Evolutionary conservation across 2,888 invertebrate species (phyloP), one percentile per base, ranked within the genome.

Genomic region (Oeneis ivallda): DNA sequence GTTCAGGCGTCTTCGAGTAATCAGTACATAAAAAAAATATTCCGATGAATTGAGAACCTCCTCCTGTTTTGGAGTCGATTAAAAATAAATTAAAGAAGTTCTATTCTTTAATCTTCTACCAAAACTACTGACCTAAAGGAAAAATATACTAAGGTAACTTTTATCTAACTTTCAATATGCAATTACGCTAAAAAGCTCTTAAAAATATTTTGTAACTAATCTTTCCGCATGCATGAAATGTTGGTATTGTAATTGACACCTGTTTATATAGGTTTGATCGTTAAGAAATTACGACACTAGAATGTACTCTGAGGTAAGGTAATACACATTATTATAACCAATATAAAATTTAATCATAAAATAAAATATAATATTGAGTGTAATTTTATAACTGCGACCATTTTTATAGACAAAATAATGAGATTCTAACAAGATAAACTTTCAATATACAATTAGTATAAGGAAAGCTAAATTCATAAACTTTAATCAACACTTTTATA

Each of bases 191-290:
- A 19, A 50, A 26, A 26, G 19, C 49, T 50, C 19, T 11, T 50
- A 13, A 50, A 47, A 13, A 50, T 50, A 50, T 11, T 50, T 11
- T 50, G 26, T 19, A 50, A 50, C 19, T 50, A 19, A 50, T 37
- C 9, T 53, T 34, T 53, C 53, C 34, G 34, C 37, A 53, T 53
- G 9, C 34, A 15, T 53, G 34, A 34, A 53, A 53, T 15, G n/a
- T 13, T 15, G 45, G 45, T 47, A 53, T 53, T 34, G 53, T 34
- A 53, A 53, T 34, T 53, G 34, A 53, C 53, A 53, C 34, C 53
- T 50, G 19, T 53, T 53, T 47, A 47, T 47, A 47, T 47, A 47
- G 53, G 53, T 34, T 15, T 34, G 53, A 53, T 34, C 32, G 53
- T 53, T 34, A 53, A 53, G 7, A 50, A 53, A n/a, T 34, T 53